Conservation (phyloP, 2,113 vertebrate species). For the Archilochus colubris region DNA sequence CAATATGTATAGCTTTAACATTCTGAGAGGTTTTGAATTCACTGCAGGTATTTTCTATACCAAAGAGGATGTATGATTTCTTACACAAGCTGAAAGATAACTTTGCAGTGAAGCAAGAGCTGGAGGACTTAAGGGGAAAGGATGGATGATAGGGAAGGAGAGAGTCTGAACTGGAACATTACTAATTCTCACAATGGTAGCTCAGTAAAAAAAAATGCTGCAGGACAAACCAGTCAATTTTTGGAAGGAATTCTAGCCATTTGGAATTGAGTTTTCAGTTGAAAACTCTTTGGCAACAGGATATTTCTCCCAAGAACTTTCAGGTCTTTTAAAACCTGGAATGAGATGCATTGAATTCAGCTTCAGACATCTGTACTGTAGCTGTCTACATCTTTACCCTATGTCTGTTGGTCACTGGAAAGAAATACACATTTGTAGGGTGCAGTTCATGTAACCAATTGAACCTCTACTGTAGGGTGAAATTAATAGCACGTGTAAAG, state of each 20-base stretch:
- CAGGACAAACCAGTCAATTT: constrained; percentile 57
- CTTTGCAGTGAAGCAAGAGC: constrained; percentile 46
- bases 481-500: neutral
- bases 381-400: neutral
- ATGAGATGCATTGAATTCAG: constrained; percentile 3
- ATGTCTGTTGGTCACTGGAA: neutral
- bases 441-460: neutral
- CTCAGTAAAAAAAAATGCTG: constrained; percentile 50
- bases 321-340: constrained; percentile 34
- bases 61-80: neutral
- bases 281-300: constrained; percentile 52
- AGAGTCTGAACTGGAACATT: constrained; percentile 2
- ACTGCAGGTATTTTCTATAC: neutral
- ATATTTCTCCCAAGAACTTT: constrained; percentile 25
- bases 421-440: neutral
- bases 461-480: neutral
- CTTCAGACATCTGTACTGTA: constrained; percentile 11
- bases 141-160: neutral
- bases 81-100: neutral
- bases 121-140: neutral
- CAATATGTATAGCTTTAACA: neutral
- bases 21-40: neutral
- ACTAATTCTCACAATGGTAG: constrained; percentile 36
- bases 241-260: constrained; percentile 33
- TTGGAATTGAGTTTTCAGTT: constrained; percentile 29